Evolutionary conservation across 2,113 vertebrate genomes (phyloP).

Genomic region (Manacus vitellinus): DNA sequence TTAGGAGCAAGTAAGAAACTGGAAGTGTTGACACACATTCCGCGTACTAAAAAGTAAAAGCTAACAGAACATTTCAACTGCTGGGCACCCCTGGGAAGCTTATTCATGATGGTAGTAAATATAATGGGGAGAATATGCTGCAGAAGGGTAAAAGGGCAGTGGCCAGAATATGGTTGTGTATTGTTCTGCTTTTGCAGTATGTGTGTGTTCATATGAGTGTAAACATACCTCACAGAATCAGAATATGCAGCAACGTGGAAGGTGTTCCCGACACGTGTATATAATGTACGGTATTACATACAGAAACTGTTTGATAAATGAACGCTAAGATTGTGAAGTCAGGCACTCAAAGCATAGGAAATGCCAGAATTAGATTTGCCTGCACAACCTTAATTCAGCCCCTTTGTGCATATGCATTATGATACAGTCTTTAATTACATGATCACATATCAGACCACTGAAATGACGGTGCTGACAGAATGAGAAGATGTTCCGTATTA

Average conservation of each 20-base stretch:
- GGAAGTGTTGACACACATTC: not conserved
- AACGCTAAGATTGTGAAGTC: constrained; percentile 62
- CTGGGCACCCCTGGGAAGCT: not conserved
- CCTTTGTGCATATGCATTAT: constrained; percentile 69
- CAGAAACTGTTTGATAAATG: constrained; percentile 51
- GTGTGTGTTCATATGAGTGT: not conserved
- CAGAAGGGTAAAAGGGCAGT: not conserved
- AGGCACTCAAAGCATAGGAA: constrained; percentile 56
- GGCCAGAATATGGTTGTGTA: not conserved
- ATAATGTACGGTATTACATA: not conserved
- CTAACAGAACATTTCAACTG: not conserved
- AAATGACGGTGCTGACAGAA: constrained; percentile 10
- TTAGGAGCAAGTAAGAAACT: not conserved
- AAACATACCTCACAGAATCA: not conserved
- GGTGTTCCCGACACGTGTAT: not conserved
- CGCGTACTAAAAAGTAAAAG: not conserved
- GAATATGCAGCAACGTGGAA: not conserved
- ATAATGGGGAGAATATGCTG: not conserved
- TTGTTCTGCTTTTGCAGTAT: not conserved
- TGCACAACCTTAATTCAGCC: constrained; percentile 70
- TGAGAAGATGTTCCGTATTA: not conserved
- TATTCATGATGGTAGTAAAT: not conserved
- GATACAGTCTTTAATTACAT: constrained; percentile 67
- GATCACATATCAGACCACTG: constrained; percentile 48
- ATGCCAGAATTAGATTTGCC: constrained; percentile 71